Evolutionary conservation across 2,797 vertebrate species (phyloP).

Genomic region (Knipowitschia caucasica): DNA sequence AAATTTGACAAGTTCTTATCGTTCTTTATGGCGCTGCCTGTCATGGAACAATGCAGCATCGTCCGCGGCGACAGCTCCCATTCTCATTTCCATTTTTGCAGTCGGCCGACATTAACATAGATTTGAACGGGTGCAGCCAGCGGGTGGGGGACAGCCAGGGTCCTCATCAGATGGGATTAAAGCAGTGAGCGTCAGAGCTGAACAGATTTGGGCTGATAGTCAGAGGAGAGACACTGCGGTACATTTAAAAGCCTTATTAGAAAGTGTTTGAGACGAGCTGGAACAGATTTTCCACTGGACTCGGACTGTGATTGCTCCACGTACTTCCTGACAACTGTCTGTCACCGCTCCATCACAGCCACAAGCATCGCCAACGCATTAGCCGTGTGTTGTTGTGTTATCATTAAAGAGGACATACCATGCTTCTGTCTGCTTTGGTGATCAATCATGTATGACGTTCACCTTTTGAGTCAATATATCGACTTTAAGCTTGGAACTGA

Average conservation of each 20-base stretch:
- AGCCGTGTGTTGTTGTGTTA: no score
- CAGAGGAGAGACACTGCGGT: slow-evolving; percentile 24
- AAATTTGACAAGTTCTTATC: slow-evolving; percentile 63
- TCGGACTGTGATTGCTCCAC: background rate
- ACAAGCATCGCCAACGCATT: no score
- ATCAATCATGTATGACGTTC: no score
- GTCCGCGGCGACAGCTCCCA: slow-evolving; percentile 22
- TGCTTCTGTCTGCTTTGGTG: no score
- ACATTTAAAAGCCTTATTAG: slow-evolving; percentile 27
- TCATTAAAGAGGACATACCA: no score
- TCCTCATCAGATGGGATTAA: slow-evolving; percentile 69
- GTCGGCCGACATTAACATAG: slow-evolving; percentile 64
- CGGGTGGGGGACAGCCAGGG: slow-evolving; percentile 28
- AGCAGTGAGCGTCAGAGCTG: slow-evolving; percentile 48
- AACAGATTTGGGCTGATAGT: slow-evolving; percentile 54
- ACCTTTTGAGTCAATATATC: no score
- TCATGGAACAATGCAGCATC: slow-evolving; percentile 45
- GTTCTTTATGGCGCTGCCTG: slow-evolving; percentile 45
- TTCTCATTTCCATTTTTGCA: slow-evolving; percentile 60
- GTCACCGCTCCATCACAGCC: background rate
- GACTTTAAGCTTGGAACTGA: no score
- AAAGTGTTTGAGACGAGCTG: slow-evolving; percentile 19
- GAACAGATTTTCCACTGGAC: slow-evolving; percentile 4
- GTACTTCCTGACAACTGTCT: background rate
- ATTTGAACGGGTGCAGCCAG: slow-evolving; percentile 36